Conservation (phyloP, 2,113 vertebrate species). For the Eublepharis macularius region DNA sequence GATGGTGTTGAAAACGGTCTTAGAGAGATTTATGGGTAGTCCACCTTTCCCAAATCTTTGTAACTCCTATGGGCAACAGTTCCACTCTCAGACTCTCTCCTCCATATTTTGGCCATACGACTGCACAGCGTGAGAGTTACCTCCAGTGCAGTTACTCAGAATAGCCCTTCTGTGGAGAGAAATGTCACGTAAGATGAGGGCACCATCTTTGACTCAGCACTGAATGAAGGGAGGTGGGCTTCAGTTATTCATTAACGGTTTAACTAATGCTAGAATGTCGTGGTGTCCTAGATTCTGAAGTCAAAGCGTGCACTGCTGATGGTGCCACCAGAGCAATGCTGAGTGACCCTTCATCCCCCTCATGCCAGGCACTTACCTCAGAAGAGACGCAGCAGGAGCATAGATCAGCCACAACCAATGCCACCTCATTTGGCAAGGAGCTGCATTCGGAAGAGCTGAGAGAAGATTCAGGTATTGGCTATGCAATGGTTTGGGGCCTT, state of each 20-base stretch:
- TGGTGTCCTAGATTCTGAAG: constrained; percentile 73
- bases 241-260: constrained; percentile 4
- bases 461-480: constrained; percentile 75
- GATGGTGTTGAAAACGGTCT: background rate
- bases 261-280: constrained; percentile 16
- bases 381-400: constrained; percentile 64
- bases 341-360: constrained; percentile 62
- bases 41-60: background rate
- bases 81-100: background rate
- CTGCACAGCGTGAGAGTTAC: background rate
- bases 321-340: constrained; percentile 42
- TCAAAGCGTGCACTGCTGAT: constrained; percentile 58
- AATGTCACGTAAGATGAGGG: no score
- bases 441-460: constrained; percentile 54
- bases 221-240: background rate
- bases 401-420: constrained; percentile 29
- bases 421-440: constrained; percentile 56
- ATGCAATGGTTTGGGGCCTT: background rate
- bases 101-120: background rate
- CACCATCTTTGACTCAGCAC: background rate
- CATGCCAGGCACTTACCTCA: constrained; percentile 58
- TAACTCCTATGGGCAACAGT: background rate
- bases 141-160: background rate
- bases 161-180: background rate
- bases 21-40: background rate